phyloP scores from a whole-genome alignment of 2,888 invertebrate species.

The Calameuta filiformis region DNA sequence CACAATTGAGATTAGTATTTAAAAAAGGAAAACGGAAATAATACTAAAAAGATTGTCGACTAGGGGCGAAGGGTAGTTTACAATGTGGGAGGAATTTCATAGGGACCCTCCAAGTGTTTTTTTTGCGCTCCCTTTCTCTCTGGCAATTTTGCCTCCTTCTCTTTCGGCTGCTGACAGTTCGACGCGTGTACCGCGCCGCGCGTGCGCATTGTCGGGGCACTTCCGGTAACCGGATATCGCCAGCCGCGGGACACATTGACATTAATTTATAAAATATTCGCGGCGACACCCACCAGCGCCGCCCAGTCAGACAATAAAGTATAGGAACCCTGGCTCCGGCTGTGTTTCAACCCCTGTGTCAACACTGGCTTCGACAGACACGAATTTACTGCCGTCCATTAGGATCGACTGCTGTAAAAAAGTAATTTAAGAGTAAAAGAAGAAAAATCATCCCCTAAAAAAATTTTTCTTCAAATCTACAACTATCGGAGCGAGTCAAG shows the following conservation, averaged over 20 bases:
- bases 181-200: slow-evolving; percentile 36
- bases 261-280: slow-evolving; percentile 66
- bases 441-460: background rate
- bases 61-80: slow-evolving; percentile 37
- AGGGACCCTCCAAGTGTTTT: slow-evolving; percentile 32
- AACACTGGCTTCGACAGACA: background rate
- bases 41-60: slow-evolving; percentile 25
- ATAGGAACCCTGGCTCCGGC: background rate
- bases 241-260: slow-evolving; percentile 59
- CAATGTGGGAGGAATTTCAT: slow-evolving; percentile 55
- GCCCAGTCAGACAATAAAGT: slow-evolving; percentile 21
- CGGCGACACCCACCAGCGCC: slow-evolving; percentile 46
- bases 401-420: background rate
- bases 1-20: slow-evolving; percentile 45
- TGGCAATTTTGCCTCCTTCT: background rate
- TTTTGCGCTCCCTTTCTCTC: background rate
- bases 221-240: slow-evolving; percentile 66
- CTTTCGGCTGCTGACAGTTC: background rate
- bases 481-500: background rate
- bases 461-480: background rate
- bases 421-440: background rate
- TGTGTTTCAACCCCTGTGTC: background rate
- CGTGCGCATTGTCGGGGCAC: slow-evolving; percentile 51
- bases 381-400: background rate
- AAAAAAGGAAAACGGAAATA: slow-evolving; percentile 21